phyloP scores from a whole-genome alignment of 2,797 vertebrate genomes.

The Macrochelys suwanniensis region DNA sequence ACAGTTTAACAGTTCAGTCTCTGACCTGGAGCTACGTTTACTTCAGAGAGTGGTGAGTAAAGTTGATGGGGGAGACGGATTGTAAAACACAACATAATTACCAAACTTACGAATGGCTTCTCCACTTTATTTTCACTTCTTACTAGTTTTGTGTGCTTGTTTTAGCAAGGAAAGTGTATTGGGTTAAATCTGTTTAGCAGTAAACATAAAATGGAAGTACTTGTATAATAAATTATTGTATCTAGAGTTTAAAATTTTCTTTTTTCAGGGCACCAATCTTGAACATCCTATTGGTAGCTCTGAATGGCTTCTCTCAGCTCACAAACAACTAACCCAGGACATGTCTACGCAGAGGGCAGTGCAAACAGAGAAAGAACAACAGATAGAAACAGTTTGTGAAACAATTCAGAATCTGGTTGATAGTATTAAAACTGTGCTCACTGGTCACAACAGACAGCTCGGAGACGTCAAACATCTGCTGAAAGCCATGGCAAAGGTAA shows the following conservation, averaged over 20 bases:
- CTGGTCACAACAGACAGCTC: conserved; percentile 95
- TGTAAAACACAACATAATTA: fast-evolving
- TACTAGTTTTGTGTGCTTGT: fast-evolving
- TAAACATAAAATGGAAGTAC: not conserved
- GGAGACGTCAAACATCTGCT: conserved; percentile 97
- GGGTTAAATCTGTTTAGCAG: not conserved
- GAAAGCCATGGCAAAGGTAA: conserved; percentile 98
- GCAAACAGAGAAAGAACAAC: conserved; percentile 94
- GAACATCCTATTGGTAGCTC: conserved; percentile 93
- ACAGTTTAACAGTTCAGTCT: conserved; percentile 96
- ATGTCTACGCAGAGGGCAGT: conserved; percentile 86
- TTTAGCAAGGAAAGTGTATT: not conserved
- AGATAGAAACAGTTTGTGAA: conserved; percentile 92
- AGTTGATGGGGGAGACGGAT: not conserved
- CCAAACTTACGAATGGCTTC: fast-evolving
- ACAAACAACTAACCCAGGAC: conserved; percentile 93
- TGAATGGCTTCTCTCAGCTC: conserved; percentile 95
- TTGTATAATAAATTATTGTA: not conserved
- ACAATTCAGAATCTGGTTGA: conserved; percentile 95
- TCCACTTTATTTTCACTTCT: not conserved
- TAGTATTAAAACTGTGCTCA: conserved; percentile 94
- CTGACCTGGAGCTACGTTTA: conserved; percentile 93
- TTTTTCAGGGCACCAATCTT: conserved; percentile 87
- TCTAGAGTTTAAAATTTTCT: conserved; percentile 31
- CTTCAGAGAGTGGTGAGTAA: conserved; percentile 93